phyloP scores from a whole-genome alignment of 2,797 vertebrate species.

The Protosalanx chinensis region DNA sequence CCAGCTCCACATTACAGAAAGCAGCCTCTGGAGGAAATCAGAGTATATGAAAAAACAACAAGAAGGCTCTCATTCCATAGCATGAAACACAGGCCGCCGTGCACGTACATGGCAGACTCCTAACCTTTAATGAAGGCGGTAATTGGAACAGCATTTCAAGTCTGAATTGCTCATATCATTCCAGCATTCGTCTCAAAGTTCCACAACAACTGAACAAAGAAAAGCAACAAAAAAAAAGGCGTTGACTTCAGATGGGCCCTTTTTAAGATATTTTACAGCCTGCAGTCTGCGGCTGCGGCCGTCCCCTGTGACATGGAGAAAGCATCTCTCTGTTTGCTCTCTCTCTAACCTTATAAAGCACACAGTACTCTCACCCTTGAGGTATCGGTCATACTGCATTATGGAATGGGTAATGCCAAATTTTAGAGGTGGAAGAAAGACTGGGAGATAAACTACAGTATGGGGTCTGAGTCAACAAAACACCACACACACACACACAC shows the following conservation, averaged over 20 bases:
- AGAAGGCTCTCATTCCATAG: slow-evolving; percentile 55
- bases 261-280: slow-evolving; percentile 31
- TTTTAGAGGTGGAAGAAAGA: slow-evolving; percentile 38
- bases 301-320: slow-evolving; percentile 60
- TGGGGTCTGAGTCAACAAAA: slow-evolving; percentile 7
- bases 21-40: slow-evolving; percentile 53
- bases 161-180: slow-evolving; percentile 57
- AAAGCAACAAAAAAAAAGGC: neutral
- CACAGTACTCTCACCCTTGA: neutral
- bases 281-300: slow-evolving; percentile 59
- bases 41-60: slow-evolving; percentile 60
- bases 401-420: slow-evolving; percentile 19
- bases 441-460: slow-evolving; percentile 36
- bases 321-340: slow-evolving; percentile 37
- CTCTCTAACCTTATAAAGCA: neutral
- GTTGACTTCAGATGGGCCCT: neutral
- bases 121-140: slow-evolving; percentile 73
- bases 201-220: slow-evolving; percentile 69
- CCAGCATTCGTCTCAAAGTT: slow-evolving; percentile 67
- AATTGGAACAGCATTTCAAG: slow-evolving; percentile 78
- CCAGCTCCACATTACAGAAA: slow-evolving; percentile 38
- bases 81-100: slow-evolving; percentile 66
- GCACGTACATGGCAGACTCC: slow-evolving; percentile 64
- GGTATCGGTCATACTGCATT: slow-evolving; percentile 17
- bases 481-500: neutral